Evolutionary conservation across 2,888 invertebrate genomes (phyloP), one percentile per base, ranked within the genome.

Genomic region (Cerastoderma edule): DNA sequence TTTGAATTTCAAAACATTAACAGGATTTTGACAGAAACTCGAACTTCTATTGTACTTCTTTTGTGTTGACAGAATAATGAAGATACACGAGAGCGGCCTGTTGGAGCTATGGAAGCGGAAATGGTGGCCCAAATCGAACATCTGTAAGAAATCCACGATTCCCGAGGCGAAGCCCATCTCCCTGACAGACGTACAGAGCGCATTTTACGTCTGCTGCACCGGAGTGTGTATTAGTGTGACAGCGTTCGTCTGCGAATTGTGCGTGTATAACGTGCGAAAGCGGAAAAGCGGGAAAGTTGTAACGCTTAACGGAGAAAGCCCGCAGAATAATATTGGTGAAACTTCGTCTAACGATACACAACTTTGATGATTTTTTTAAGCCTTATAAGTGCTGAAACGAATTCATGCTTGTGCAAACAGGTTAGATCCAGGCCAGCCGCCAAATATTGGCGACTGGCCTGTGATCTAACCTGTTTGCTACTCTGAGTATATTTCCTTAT

Each of bases 111-210:
- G 85, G 85, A 78, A 78, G 53, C 64, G 75, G 27, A 80, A 80
- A 67, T 80, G 84, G 76, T 84, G 84, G 84, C 77, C 85, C 0
- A 80, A 83, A 48, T 33, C 70, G 30, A 74, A 68, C 16, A 72
- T 76, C 30, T 87, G 87, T 72, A 54, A 53, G 1, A 68, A 76
- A 0, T 54, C 67, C 22, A 67, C 75, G 1, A 22, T 78, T 2
- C 76, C 83, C 1, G 82, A 83, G 8, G 79, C 84, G 8, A 79
- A 76, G 28, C 63, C 76, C 0, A 84, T 87, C n/a, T 57, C 75
- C 19, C 69, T 86, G 46, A 53, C 72, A n/a, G 86, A 87, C 46
- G 80, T 87, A 8, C 87, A 87, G 64, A 84, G 83, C 50, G 83
- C 80, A 2, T 85, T 87, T 53, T 83, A 83, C 66, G 68, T 84